Evolutionary conservation across 2,888 invertebrate species (phyloP), one percentile per base, ranked within the genome.

Genomic region (Salpingus planirostris): DNA sequence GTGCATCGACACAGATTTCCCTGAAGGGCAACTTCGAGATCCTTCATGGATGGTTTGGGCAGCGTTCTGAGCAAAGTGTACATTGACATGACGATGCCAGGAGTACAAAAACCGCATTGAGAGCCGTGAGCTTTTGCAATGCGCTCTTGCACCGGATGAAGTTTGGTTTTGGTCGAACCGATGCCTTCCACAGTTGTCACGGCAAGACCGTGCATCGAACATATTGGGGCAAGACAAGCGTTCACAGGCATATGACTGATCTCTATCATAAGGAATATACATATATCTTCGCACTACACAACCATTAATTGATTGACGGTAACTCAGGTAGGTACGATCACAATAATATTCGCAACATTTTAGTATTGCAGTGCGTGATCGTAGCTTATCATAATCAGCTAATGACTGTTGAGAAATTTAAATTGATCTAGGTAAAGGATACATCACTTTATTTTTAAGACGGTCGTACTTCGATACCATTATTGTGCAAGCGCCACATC

Each of bases 1-100:
- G 95, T 95, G 59, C 95, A 95, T 38, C 95, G 74, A 51, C 93
- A 95, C 5, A 95, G 67, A 51, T 76, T 78, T 55, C 89, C 88
- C 70, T 89, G 88, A 46, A 89, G 78, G 0, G 87, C 77, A 4
- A 76, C 70, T 62, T 90, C 89, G 46, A 92, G 65, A 40, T 91
- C 80, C 8, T 73, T 64, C 70, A 84, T 80, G 0, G 73, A 69
- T 3, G 92, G 87, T 51, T 74, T 72, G 0, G 75, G 70, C 23
- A 76, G 74, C 47, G 74, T 83, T 51, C 93, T 68, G 0, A 95
- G 65, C 23, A 95, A 67, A 0, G 90, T 71, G 54, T 93, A 95
- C 90, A 95, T 91, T 1, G 93, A 92, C 95, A 96, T 96, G 0
- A 96, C 88, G 40, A 96, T 90, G 14, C 95, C 95, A 0, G 93